Evolutionary conservation across 2,113 vertebrate species (phyloP).

Genomic region (Sapayoa aenigma): DNA sequence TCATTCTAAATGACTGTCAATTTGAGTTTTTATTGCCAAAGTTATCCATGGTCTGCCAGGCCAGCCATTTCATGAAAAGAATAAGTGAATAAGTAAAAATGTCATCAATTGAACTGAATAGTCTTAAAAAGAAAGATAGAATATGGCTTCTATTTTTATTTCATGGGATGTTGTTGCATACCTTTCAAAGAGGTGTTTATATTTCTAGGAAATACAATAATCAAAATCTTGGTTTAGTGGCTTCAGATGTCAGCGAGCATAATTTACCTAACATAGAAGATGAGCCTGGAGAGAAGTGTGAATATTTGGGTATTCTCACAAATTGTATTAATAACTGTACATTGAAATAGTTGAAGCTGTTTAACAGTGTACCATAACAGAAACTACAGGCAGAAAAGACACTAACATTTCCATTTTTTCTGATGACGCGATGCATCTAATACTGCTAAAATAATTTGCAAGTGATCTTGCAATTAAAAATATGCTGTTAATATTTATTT

Average conservation of each 20-base stretch:
- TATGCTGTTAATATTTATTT: background rate
- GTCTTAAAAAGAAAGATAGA: background rate
- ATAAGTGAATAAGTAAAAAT: background rate
- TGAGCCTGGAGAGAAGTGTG: background rate
- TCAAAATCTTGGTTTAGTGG: background rate
- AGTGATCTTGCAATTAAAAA: background rate
- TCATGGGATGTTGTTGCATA: background rate
- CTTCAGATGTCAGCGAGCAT: background rate
- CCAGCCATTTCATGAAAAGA: background rate
- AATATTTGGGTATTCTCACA: background rate
- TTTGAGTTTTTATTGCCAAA: background rate
- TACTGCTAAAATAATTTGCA: background rate
- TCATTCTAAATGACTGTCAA: background rate
- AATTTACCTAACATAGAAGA: background rate
- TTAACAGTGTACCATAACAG: background rate
- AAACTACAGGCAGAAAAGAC: background rate
- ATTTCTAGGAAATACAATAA: background rate
- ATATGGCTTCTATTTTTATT: background rate
- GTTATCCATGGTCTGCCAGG: background rate
- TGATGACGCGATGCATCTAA: background rate
- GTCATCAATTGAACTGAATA: background rate
- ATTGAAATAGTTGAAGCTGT: background rate
- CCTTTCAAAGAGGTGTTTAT: background rate
- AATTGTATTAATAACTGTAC: background rate
- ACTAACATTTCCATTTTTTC: background rate